phyloP scores from a whole-genome alignment of 2,797 vertebrate species.

The Acipenser oxyrinchus region DNA sequence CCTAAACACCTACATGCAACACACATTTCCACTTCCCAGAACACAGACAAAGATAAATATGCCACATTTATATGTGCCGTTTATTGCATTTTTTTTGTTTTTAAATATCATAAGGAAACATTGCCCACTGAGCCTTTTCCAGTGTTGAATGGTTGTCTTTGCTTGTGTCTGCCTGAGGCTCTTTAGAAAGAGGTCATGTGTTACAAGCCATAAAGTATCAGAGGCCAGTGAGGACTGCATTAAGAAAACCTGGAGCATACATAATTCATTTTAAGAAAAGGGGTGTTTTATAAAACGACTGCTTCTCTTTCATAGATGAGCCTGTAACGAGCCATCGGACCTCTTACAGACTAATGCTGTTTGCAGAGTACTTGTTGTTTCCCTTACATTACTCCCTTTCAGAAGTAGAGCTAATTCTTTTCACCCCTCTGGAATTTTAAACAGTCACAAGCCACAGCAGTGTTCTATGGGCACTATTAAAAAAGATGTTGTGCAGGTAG shows the following conservation, averaged over 20 bases:
- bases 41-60: too few species aligned
- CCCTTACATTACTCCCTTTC: background rate
- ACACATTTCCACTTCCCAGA: too few species aligned
- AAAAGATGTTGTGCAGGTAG: too few species aligned
- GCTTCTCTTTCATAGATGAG: slow-evolving; percentile 4
- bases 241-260: slow-evolving; percentile 1
- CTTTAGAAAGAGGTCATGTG: slow-evolving; percentile 1
- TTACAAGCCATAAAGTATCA: slow-evolving; percentile 2
- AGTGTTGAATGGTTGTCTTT: slow-evolving; percentile 4
- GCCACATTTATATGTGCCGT: too few species aligned
- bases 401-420: background rate
- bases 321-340: background rate
- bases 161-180: background rate
- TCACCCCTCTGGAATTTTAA: too few species aligned
- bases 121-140: background rate
- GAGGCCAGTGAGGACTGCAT: slow-evolving; percentile 5
- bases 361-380: background rate
- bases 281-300: background rate
- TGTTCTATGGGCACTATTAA: too few species aligned
- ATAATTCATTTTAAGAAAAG: slow-evolving; percentile 6
- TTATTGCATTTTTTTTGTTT: too few species aligned
- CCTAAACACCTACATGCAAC: too few species aligned
- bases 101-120: too few species aligned
- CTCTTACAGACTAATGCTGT: background rate
- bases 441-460: too few species aligned